A percentile compares a stretch with the other conserved stretches of the same genome.
Conservation (phyloP, 1,140 invertebrate genomes). For the Brachionus koreanus region DNA sequence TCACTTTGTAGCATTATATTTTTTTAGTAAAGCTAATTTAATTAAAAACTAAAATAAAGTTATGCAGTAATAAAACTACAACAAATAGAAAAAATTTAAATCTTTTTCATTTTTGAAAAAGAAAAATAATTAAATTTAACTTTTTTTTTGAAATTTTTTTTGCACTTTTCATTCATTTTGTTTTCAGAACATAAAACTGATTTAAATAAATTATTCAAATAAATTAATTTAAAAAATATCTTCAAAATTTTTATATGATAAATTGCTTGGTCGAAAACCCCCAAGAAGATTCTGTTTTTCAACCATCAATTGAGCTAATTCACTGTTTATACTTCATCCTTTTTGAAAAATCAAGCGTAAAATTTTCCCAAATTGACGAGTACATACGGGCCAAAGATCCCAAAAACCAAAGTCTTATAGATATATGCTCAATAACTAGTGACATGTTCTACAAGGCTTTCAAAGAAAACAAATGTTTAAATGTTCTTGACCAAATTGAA, state of each 20-base stretch:
- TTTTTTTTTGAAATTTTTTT: too few species aligned
- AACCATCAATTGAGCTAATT: not conserved
- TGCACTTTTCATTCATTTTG: too few species aligned
- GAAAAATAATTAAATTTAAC: too few species aligned
- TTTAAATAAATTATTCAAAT: not conserved
- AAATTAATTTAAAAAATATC: too few species aligned
- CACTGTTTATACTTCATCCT: not conserved
- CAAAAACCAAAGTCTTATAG: not conserved
- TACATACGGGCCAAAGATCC: not conserved
- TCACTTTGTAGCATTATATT: too few species aligned
- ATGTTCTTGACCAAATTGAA: not conserved
- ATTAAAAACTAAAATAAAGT: too few species aligned
- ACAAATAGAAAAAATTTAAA: too few species aligned
- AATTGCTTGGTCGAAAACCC: not conserved
- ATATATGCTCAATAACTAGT: not conserved
- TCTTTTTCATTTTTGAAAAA: too few species aligned
- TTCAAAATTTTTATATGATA: too few species aligned
- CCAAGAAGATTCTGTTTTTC: not conserved
- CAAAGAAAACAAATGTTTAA: slow-evolving; percentile 9
- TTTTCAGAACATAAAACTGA: not conserved
- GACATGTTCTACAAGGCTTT: not conserved
- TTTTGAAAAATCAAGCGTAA: not conserved
- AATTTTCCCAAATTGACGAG: slow-evolving; percentile 32
- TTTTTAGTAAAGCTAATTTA: too few species aligned
- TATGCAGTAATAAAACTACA: too few species aligned